Conservation (phyloP, 1,140 invertebrate genomes). For the Steinernema khuongi region DNA sequence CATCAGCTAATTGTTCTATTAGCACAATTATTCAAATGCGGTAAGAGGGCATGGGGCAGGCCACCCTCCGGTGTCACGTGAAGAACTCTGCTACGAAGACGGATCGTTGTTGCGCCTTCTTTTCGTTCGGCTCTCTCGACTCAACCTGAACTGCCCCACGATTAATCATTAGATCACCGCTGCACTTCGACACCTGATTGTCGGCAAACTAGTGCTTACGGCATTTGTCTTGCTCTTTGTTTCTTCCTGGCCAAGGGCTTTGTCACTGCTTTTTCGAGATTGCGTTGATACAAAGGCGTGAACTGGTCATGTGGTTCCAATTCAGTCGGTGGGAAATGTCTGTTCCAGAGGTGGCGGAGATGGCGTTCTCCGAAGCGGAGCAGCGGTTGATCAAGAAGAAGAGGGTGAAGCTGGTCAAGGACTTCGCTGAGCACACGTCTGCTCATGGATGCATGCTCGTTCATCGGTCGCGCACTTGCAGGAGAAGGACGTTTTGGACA, state of each 20-base stretch:
- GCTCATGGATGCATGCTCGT: neutral
- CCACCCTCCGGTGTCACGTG: neutral
- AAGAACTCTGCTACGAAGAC: neutral
- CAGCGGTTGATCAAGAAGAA: neutral
- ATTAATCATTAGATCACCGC: neutral
- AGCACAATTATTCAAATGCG: neutral
- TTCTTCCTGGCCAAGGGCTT: neutral
- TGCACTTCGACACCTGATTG: neutral
- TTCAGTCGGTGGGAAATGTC: neutral
- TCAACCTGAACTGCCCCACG: neutral
- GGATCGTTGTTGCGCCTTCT: neutral
- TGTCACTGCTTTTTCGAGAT: neutral
- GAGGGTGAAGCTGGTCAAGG: neutral
- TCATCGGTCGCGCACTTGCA: neutral
- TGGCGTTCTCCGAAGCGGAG: neutral
- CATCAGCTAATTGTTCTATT: constrained; percentile 7
- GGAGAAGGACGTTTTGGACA: neutral
- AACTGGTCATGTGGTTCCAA: neutral
- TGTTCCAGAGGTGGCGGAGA: neutral
- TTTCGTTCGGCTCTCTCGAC: neutral
- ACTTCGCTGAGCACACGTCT: constrained; percentile 1
- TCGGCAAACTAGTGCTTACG: neutral
- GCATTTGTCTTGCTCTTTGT: neutral
- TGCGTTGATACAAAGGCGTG: neutral
- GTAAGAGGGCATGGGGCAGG: neutral